Conservation (phyloP, 2,888 invertebrate species). For the Aplocera efformata region DNA sequence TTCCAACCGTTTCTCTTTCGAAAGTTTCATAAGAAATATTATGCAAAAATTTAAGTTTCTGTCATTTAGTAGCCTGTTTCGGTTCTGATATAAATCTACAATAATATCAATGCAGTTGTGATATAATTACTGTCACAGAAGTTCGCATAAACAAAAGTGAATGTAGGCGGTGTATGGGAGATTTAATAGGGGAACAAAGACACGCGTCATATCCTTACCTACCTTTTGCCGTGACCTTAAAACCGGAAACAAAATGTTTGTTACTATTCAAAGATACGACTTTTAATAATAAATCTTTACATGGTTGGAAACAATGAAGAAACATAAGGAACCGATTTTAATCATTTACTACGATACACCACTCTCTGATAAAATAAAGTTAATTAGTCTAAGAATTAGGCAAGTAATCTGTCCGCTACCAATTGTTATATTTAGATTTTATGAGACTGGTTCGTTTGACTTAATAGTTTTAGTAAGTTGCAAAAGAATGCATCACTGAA, state of each 20-base stretch:
- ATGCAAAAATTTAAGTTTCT: conserved; percentile 28
- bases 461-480: conserved; percentile 6
- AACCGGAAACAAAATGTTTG: conserved; percentile 28
- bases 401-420: not conserved
- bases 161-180: conserved; percentile 61
- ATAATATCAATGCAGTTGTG: conserved; percentile 31
- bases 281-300: too few relatives aligned
- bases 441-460: not conserved
- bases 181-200: conserved; percentile 59
- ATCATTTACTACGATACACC: conserved; percentile 5
- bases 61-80: conserved; percentile 21
- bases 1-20: conserved; percentile 52
- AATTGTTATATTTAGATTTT: not conserved
- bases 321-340: conserved; percentile 5
- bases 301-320: conserved; percentile 1
- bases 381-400: conserved; percentile 12
- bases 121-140: conserved; percentile 12
- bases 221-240: conserved; percentile 38
- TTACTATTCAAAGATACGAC: not conserved
- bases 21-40: conserved; percentile 52
- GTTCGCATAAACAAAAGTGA: conserved; percentile 65
- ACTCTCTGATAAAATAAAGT: conserved; percentile 10
- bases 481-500: conserved; percentile 34
- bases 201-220: conserved; percentile 41
- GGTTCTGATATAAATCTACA: conserved; percentile 21